Evolutionary conservation across 2,888 invertebrate genomes (phyloP).

Genomic region (Smittia aterrima): DNA sequence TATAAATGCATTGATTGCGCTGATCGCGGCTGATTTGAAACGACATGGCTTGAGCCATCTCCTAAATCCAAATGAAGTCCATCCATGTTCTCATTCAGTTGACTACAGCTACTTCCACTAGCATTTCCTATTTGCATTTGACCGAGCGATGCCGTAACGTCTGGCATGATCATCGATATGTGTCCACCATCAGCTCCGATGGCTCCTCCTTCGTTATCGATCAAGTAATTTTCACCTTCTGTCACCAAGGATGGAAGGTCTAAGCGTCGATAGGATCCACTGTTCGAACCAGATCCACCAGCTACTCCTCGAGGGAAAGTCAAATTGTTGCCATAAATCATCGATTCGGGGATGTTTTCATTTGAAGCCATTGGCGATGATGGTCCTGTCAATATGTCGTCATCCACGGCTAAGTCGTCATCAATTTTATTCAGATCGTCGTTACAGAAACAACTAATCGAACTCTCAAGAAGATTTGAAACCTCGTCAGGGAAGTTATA

Average conservation of each 20-base stretch:
- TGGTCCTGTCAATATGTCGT: slow-evolving; percentile 47
- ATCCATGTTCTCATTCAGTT: slow-evolving; percentile 47
- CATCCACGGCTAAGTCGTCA: slow-evolving; percentile 43
- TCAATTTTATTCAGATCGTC: slow-evolving; percentile 45
- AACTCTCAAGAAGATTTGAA: slow-evolving; percentile 69
- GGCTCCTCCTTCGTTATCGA: slow-evolving; percentile 8
- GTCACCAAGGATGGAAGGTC: slow-evolving; percentile 66
- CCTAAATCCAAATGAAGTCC: slow-evolving; percentile 79
- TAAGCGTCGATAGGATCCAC: slow-evolving; percentile 52
- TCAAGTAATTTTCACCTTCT: slow-evolving; percentile 57
- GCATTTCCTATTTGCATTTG: slow-evolving; percentile 61
- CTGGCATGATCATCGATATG: slow-evolving; percentile 81
- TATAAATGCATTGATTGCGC: slow-evolving; percentile 29
- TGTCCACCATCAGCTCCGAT: slow-evolving; percentile 65
- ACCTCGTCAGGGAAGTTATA: slow-evolving; percentile 89
- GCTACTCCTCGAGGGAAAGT: slow-evolving; percentile 60
- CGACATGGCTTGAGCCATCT: slow-evolving; percentile 71
- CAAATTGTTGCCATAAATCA: slow-evolving; percentile 61
- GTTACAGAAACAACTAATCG: slow-evolving; percentile 48
- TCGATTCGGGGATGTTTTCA: slow-evolving; percentile 44
- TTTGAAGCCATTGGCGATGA: slow-evolving; percentile 38
- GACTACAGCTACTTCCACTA: slow-evolving; percentile 46
- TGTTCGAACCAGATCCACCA: slow-evolving; percentile 46
- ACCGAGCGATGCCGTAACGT: slow-evolving; percentile 74
- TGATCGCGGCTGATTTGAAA: slow-evolving; percentile 43